These are phyloP conservation scores for Synergus itoensis DNA, from an alignment of 2,888 invertebrate genomes.

Conservation along the genomic window DNA sequence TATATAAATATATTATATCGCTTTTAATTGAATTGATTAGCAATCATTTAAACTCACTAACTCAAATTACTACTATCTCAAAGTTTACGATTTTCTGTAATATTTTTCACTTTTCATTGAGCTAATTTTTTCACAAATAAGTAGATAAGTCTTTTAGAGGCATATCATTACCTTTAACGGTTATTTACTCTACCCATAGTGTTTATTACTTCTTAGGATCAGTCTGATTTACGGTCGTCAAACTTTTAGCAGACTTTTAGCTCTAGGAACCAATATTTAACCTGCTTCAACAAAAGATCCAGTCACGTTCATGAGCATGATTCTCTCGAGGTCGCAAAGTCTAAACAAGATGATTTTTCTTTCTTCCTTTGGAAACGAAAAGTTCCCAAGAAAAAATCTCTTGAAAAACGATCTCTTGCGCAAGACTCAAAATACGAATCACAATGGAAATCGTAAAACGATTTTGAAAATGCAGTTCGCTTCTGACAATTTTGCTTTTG, in stretches of 20 bases:
- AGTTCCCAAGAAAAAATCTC: background rate
- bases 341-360: conserved; percentile 34
- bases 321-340: conserved; percentile 28
- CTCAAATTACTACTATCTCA: background rate
- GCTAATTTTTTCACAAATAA: conserved; percentile 1
- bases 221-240: conserved; percentile 15
- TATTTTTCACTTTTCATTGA: background rate
- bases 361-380: conserved; percentile 14
- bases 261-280: background rate
- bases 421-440: background rate
- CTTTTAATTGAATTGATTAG: no score
- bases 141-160: conserved; percentile 20
- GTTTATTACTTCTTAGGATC: conserved; percentile 10
- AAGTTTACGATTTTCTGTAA: no score
- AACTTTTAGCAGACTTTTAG: background rate
- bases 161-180: conserved; percentile 19
- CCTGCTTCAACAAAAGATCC: background rate
- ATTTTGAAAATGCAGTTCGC: conserved; percentile 10
- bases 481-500: conserved; percentile 43
- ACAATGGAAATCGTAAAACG: conserved; percentile 22
- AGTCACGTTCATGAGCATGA: conserved; percentile 11
- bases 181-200: background rate
- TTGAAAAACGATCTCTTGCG: conserved; percentile 21
- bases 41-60: no score
- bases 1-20: no score